phyloP scores from a whole-genome alignment of 2,888 invertebrate genomes.

The Cataglyphis albicans region DNA sequence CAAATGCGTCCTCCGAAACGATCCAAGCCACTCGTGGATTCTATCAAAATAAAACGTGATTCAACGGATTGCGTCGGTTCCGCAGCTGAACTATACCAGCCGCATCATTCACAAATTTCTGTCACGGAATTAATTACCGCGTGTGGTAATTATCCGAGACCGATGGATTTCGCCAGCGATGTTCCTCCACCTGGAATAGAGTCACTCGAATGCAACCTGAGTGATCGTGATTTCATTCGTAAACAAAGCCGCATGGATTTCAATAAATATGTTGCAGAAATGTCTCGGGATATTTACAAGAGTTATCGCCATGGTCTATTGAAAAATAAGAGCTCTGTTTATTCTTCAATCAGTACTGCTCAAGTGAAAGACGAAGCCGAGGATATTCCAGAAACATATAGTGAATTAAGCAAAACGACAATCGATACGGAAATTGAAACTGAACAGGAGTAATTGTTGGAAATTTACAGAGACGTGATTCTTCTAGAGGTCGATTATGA shows the following conservation, averaged over 20 bases:
- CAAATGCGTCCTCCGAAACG: slow-evolving; percentile 66
- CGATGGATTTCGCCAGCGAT: slow-evolving; percentile 72
- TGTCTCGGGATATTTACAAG: slow-evolving; percentile 72
- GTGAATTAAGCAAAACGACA: background rate
- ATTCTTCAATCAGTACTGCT: slow-evolving; percentile 14
- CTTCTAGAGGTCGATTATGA: background rate
- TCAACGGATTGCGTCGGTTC: slow-evolving; percentile 55
- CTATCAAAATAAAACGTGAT: slow-evolving; percentile 34
- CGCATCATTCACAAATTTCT: slow-evolving; percentile 43
- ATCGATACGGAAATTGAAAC: background rate
- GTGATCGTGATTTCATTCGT: slow-evolving; percentile 69
- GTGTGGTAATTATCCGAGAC: slow-evolving; percentile 76
- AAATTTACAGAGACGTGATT: background rate
- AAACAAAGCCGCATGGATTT: slow-evolving; percentile 71
- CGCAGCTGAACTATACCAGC: slow-evolving; percentile 15
- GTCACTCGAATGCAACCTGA: slow-evolving; percentile 67
- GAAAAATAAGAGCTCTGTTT: background rate
- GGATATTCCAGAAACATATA: background rate
- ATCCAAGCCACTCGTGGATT: slow-evolving; percentile 60
- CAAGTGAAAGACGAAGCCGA: background rate
- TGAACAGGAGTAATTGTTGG: background rate
- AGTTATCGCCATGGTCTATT: slow-evolving; percentile 72
- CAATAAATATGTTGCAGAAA: slow-evolving; percentile 63
- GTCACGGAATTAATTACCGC: slow-evolving; percentile 63
- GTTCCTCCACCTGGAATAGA: background rate